phyloP scores from a whole-genome alignment of 1,140 invertebrate species.

The Procambarus clarkii region DNA sequence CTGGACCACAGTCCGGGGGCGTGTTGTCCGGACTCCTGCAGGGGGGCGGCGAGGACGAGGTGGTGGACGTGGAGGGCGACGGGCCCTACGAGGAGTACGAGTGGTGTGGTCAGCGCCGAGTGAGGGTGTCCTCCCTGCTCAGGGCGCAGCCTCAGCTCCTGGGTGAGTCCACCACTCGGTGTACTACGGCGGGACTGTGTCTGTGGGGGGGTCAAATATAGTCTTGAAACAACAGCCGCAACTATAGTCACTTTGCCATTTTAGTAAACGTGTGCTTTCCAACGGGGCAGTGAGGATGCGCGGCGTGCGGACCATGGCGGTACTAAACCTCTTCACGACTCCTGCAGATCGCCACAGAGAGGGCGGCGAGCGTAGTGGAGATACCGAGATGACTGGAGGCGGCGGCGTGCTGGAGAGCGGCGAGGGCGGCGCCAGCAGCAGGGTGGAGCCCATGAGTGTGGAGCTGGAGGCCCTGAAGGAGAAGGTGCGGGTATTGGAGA shows the following conservation, averaged over 20 bases:
- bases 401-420: conserved; percentile 35
- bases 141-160: conserved; percentile 46
- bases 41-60: conserved; percentile 65
- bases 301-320: not conserved
- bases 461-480: conserved; percentile 83
- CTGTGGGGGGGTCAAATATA: too few relatives aligned
- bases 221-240: too few relatives aligned
- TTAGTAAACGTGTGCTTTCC: not conserved
- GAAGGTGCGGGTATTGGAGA: conserved; percentile 83
- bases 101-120: conserved; percentile 64
- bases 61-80: conserved; percentile 71
- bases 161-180: not conserved
- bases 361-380: conserved; percentile 24
- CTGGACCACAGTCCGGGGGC: conserved; percentile 46
- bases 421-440: conserved; percentile 71
- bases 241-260: too few relatives aligned
- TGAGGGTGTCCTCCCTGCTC: conserved; percentile 51
- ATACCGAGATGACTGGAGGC: conserved; percentile 54
- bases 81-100: conserved; percentile 69
- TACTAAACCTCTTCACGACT: not conserved
- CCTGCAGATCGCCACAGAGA: conserved; percentile 32
- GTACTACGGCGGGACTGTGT: too few relatives aligned
- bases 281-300: not conserved
- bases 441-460: conserved; percentile 59
- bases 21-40: conserved; percentile 27